Evolutionary conservation across 2,113 vertebrate species (phyloP).

Genomic region (Nansenia antarctica): DNA sequence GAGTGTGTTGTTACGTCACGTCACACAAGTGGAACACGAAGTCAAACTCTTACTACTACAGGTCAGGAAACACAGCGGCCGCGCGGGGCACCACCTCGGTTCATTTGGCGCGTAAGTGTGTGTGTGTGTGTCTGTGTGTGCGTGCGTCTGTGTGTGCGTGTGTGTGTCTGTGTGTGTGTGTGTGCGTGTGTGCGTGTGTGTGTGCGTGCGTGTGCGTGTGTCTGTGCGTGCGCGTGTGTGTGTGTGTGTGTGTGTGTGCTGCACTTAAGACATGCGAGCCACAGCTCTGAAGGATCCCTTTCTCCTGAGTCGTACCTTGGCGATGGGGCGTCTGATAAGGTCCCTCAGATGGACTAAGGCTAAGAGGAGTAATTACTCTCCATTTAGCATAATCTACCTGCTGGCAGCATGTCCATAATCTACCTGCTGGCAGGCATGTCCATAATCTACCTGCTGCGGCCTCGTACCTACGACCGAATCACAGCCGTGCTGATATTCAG

Average conservation of each 20-base stretch:
- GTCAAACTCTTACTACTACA: too few species aligned
- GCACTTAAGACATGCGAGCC: neutral
- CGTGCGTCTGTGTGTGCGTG: neutral
- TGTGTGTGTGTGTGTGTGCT: neutral
- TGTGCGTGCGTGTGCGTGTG: neutral
- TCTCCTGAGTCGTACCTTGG: constrained; percentile 21
- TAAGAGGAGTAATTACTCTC: constrained; percentile 59
- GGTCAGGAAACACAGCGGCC: too few species aligned
- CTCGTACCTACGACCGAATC: too few species aligned
- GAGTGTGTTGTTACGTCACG: too few species aligned
- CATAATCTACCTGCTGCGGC: too few species aligned
- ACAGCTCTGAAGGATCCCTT: constrained; percentile 47
- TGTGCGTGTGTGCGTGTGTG: neutral
- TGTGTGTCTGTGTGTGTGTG: neutral
- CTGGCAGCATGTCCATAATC: constrained; percentile 30
- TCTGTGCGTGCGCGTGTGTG: neutral
- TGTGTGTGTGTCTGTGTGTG: neutral
- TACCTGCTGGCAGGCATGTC: constrained; percentile 39
- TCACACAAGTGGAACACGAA: neutral
- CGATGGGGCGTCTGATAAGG: constrained; percentile 50
- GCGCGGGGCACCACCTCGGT: too few species aligned
- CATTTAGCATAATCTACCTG: constrained; percentile 39
- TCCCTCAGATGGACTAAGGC: constrained; percentile 43
- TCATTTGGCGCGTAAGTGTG: too few species aligned
- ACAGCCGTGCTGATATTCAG: too few species aligned